Percentiles rank a stretch among this genome's conserved stretches.
These are phyloP conservation scores for Stigmatopora argus DNA, from an alignment of 2,113 vertebrate genomes.

Conservation along the genomic window DNA sequence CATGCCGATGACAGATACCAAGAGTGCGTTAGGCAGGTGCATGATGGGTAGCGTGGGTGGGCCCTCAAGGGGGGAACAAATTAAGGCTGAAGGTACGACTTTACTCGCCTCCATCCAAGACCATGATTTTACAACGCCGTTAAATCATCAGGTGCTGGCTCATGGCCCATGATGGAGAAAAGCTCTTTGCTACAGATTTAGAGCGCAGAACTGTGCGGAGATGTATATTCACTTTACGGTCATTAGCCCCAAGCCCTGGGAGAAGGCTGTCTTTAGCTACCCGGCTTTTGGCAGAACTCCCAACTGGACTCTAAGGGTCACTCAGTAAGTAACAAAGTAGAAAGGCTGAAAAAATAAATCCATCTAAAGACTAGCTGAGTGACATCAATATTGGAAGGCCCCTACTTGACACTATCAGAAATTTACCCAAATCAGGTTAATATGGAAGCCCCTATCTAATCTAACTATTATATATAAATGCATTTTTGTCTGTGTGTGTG, in stretches of 20 bases:
- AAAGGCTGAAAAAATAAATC: neutral
- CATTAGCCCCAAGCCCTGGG: neutral
- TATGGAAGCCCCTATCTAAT: no score
- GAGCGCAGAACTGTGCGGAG: neutral
- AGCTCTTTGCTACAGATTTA: constrained; percentile 4
- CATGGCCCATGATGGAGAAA: neutral
- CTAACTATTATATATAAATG: no score
- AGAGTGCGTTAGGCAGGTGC: neutral
- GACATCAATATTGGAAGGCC: neutral
- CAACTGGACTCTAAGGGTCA: neutral
- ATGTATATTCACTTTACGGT: constrained; percentile 7
- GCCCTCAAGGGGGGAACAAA: neutral
- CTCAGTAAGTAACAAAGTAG: neutral
- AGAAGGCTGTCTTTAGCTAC: neutral
- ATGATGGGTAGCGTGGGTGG: neutral
- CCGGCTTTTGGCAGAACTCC: neutral
- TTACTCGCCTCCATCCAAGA: neutral
- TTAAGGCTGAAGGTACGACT: constrained; percentile 3
- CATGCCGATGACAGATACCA: neutral
- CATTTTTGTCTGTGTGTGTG: no score
- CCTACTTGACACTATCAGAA: no score
- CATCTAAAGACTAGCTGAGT: neutral
- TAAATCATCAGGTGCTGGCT: constrained; percentile 2
- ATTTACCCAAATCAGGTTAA: no score
- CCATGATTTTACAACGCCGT: neutral